These are phyloP conservation scores for Steinernema feltiae DNA, from an alignment of 1,140 invertebrate genomes.

Conservation along the genomic window DNA sequence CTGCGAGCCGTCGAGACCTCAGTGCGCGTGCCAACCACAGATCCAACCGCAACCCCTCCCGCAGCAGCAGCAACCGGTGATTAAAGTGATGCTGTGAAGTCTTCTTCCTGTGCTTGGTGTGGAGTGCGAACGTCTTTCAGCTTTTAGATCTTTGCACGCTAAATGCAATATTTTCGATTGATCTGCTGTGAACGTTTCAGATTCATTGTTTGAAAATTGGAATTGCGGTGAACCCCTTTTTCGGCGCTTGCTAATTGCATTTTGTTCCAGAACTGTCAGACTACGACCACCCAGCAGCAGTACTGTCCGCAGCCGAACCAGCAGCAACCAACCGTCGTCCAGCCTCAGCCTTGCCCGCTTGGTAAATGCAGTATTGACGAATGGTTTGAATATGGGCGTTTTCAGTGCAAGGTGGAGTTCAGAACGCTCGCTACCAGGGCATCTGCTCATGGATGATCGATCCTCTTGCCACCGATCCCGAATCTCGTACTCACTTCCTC, in stretches of 20 bases:
- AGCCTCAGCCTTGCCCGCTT: slow-evolving; percentile 55
- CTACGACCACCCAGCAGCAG: slow-evolving; percentile 46
- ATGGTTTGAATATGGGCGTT: not conserved
- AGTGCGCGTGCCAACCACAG: not conserved
- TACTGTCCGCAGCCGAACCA: slow-evolving; percentile 43
- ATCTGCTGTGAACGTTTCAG: no score
- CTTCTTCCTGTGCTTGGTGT: not conserved
- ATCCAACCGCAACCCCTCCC: not conserved
- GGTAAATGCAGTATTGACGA: slow-evolving; percentile 28
- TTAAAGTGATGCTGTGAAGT: not conserved
- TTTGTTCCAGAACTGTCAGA: slow-evolving; percentile 42
- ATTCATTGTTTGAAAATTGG: not conserved
- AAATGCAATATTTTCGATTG: no score
- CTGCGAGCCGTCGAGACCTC: not conserved
- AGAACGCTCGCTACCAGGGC: slow-evolving; percentile 44
- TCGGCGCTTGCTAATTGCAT: not conserved
- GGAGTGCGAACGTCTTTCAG: not conserved
- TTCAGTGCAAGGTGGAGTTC: slow-evolving; percentile 50
- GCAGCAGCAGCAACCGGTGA: not conserved
- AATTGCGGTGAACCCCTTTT: not conserved
- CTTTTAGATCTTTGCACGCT: not conserved
- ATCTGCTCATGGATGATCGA: slow-evolving; percentile 58
- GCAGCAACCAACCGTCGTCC: slow-evolving; percentile 41
- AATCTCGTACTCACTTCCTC: slow-evolving; percentile 44
- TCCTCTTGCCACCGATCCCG: slow-evolving; percentile 51